Conservation (phyloP, 1,140 invertebrate genomes). For the Meloidogyne hapla region DNA sequence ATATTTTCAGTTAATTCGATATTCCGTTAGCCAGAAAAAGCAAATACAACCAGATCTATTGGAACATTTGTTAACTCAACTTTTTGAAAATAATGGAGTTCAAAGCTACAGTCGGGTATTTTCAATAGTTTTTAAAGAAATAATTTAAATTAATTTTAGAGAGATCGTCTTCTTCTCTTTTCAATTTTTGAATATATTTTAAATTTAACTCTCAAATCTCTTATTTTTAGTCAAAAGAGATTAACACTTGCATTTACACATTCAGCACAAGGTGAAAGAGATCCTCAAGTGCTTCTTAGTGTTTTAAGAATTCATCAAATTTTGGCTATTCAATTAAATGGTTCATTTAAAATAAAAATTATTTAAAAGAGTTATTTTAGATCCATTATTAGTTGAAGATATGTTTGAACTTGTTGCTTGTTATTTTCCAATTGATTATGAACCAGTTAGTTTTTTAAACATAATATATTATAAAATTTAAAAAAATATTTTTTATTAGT, state of each 20-base stretch:
- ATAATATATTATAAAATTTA: constrained; percentile 15
- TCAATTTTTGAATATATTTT: constrained; percentile 32
- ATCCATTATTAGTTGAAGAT: constrained; percentile 37
- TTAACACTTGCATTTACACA: constrained; percentile 33
- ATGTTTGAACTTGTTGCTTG: constrained; percentile 54
- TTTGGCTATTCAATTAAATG: constrained; percentile 14
- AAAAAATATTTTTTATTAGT: constrained; percentile 11
- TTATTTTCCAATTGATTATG: constrained; percentile 54
- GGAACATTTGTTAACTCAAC: constrained; percentile 2
- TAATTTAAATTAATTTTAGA: constrained; percentile 20
- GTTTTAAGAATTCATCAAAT: constrained; percentile 37
- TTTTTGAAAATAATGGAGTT: constrained; percentile 36
- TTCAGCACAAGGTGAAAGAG: constrained; percentile 48
- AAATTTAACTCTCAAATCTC: constrained; percentile 3
- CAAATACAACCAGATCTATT: neutral
- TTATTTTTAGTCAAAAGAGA: constrained; percentile 9
- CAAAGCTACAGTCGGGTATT: constrained; percentile 33
- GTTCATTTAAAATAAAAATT: neutral
- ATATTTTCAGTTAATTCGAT: constrained; percentile 4
- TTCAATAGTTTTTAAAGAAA: neutral
- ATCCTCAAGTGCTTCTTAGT: constrained; percentile 45
- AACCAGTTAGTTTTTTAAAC: constrained; percentile 38
- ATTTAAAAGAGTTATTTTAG: constrained; percentile 29
- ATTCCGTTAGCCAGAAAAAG: neutral
- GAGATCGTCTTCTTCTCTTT: constrained; percentile 32